Percentiles rank a stretch among this genome's conserved stretches.
phyloP scores from a whole-genome alignment of 2,888 invertebrate species.

The Polymixis flavicincta region DNA sequence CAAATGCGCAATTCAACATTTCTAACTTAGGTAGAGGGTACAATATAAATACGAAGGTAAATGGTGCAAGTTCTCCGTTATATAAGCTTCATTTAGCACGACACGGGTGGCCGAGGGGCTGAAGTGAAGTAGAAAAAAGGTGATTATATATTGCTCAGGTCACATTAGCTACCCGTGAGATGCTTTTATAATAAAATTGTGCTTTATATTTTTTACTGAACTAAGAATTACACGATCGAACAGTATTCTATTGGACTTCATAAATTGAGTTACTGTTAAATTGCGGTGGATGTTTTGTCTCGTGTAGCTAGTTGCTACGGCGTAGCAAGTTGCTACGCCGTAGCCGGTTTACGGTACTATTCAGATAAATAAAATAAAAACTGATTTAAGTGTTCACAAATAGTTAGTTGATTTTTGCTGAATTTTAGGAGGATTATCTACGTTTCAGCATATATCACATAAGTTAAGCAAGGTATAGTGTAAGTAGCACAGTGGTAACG shows the following conservation, averaged over 20 bases:
- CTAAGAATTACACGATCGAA: conserved; percentile 29
- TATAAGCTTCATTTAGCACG: conserved; percentile 62
- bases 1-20: conserved; percentile 32
- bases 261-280: conserved; percentile 19
- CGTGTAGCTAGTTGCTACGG: conserved; percentile 23
- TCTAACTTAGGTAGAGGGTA: conserved; percentile 30
- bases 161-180: conserved; percentile 34
- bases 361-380: neutral
- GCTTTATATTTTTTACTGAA: conserved; percentile 44
- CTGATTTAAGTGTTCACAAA: neutral
- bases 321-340: conserved; percentile 40
- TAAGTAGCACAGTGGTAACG: conserved; percentile 15
- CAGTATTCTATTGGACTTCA: conserved; percentile 19
- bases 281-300: conserved; percentile 4
- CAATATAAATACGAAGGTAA: conserved; percentile 59
- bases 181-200: conserved; percentile 23
- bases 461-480: neutral
- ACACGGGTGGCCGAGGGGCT: conserved; percentile 59
- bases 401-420: neutral
- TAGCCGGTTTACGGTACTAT: conserved; percentile 21
- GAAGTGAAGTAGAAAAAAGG: conserved; percentile 59
- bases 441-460: neutral
- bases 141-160: conserved; percentile 54
- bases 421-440: neutral
- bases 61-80: conserved; percentile 60